Evolutionary conservation across 1,140 invertebrate species (phyloP).

Genomic region (Platorchestia sp.): DNA sequence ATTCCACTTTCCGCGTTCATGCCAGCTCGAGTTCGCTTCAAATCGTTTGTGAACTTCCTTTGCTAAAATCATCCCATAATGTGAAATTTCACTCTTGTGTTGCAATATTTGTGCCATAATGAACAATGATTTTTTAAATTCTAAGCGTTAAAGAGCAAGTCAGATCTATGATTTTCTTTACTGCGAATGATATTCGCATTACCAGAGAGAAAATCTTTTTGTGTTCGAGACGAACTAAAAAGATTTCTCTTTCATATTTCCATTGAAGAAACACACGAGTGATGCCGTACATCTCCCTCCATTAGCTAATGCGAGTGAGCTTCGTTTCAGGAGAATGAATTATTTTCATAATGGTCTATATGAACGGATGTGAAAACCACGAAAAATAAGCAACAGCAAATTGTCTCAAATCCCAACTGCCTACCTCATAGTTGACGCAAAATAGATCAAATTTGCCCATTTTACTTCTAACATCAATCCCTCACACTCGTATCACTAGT

Average conservation of each 20-base stretch:
- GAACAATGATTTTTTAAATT: not conserved
- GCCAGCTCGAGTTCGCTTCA: not conserved
- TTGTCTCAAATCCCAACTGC: not conserved
- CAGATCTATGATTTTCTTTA: not conserved
- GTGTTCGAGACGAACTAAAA: not conserved
- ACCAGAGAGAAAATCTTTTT: not conserved
- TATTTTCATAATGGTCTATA: not conserved
- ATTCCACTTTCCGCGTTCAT: not conserved
- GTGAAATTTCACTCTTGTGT: not conserved
- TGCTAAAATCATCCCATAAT: not conserved
- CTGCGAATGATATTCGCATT: not conserved
- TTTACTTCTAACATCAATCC: too few relatives aligned
- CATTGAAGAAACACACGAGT: not conserved
- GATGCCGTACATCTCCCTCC: not conserved
- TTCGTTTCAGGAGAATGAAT: not conserved
- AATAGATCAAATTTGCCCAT: too few relatives aligned
- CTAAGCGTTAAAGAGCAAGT: not conserved
- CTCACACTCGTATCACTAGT: too few relatives aligned
- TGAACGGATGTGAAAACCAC: not conserved
- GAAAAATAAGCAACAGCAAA: not conserved
- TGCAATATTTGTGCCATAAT: not conserved
- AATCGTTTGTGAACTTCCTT: not conserved
- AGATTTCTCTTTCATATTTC: not conserved
- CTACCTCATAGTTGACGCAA: too few relatives aligned
- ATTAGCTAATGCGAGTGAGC: not conserved